phyloP scores from a whole-genome alignment of 1,140 invertebrate genomes.

The Platorchestia sp. region DNA sequence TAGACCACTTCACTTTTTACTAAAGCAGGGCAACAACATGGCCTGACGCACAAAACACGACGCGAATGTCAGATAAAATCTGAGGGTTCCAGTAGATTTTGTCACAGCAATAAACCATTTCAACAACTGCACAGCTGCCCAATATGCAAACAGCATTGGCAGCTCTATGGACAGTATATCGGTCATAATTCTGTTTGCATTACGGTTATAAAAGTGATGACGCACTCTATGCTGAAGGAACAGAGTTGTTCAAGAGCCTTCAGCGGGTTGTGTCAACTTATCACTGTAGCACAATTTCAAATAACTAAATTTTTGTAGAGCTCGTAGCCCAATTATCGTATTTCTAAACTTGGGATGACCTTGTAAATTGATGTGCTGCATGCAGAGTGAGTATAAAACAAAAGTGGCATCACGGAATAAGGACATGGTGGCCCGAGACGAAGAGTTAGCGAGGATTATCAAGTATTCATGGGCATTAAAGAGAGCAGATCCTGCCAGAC shows the following conservation, averaged over 20 bases:
- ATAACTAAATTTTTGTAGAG: not conserved
- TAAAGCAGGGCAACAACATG: too few species aligned
- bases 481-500: conserved; percentile 14
- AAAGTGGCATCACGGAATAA: conserved; percentile 11
- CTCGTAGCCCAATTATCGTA: not conserved
- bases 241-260: not conserved
- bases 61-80: not conserved
- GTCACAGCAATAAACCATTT: not conserved
- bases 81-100: not conserved
- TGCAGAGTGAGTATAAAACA: not conserved
- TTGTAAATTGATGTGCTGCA: not conserved
- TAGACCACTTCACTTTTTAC: too few species aligned
- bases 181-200: not conserved
- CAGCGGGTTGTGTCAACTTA: not conserved
- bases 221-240: not conserved
- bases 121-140: not conserved
- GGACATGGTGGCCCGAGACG: not conserved
- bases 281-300: not conserved
- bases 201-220: not conserved
- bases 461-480: conserved; percentile 51
- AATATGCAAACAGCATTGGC: not conserved
- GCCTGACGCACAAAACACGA: too few species aligned
- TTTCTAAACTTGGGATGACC: not conserved
- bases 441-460: not conserved
- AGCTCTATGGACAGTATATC: not conserved